A percentile compares a stretch with the other conserved stretches of the same genome.
phyloP scores from a whole-genome alignment of 2,113 vertebrate species.

The Dendrocopos noguchii region DNA sequence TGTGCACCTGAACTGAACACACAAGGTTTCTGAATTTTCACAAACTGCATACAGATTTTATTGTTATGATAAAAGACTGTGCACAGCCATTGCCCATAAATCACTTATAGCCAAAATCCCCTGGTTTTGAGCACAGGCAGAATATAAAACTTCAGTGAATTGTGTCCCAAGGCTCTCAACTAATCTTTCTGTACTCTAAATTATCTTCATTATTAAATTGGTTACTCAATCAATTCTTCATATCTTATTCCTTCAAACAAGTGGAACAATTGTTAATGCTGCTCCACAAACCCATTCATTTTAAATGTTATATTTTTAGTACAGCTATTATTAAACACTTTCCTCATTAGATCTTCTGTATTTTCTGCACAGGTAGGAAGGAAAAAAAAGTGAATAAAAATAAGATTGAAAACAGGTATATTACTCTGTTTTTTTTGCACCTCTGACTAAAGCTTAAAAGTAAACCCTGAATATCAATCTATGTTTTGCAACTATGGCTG shows the following conservation, averaged over 20 bases:
- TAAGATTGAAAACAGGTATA: neutral
- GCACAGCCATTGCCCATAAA: conserved; percentile 64
- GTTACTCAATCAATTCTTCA: conserved; percentile 65
- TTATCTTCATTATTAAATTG: conserved; percentile 68
- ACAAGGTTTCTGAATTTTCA: conserved; percentile 33
- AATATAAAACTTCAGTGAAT: conserved; percentile 41
- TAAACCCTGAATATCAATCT: no score
- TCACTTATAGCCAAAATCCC: conserved; percentile 47
- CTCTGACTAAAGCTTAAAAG: no score
- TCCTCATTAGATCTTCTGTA: neutral
- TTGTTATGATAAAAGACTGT: conserved; percentile 59
- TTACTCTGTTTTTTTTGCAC: neutral
- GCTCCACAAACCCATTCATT: neutral
- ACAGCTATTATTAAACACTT: neutral
- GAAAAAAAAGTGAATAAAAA: rapidly evolving
- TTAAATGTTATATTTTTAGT: conserved; percentile 34
- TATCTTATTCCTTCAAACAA: conserved; percentile 54
- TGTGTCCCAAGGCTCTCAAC: conserved; percentile 38
- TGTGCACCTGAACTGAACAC: conserved; percentile 10
- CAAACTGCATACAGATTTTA: conserved; percentile 61
- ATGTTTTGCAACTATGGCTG: neutral
- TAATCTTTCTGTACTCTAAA: conserved; percentile 62
- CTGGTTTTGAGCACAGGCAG: conserved; percentile 26
- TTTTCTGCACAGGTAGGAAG: neutral
- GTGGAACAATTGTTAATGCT: conserved; percentile 50